A percentile compares a stretch with the other conserved stretches of the same genome.
phyloP scores from a whole-genome alignment of 2,797 vertebrate species.

The Uromys caudimaculatus region DNA sequence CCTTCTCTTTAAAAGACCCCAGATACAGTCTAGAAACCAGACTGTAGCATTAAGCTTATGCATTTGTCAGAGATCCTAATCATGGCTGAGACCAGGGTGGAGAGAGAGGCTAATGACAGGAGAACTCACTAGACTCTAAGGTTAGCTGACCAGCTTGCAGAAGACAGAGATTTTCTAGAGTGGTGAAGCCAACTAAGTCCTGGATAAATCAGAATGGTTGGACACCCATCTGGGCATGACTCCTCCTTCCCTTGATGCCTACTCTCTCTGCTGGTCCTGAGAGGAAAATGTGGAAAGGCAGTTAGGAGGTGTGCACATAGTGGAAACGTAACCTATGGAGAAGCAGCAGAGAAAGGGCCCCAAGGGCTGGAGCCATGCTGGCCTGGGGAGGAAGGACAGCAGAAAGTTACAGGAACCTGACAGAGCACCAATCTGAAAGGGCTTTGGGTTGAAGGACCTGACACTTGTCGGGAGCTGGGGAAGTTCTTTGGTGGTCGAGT shows the following conservation, averaged over 20 bases:
- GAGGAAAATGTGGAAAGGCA: background rate
- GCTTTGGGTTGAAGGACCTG: background rate
- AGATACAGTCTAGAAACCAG: background rate
- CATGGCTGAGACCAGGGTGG: background rate
- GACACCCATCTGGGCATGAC: background rate
- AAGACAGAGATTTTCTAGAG: background rate
- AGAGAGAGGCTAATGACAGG: background rate
- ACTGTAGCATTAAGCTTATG: background rate
- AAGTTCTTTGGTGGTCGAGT: background rate
- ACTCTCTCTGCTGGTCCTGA: background rate
- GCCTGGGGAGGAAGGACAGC: background rate
- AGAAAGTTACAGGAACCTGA: background rate
- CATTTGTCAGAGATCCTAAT: background rate
- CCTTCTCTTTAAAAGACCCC: background rate
- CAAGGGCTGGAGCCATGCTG: background rate
- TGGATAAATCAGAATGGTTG: background rate
- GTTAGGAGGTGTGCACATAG: background rate
- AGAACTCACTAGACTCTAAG: background rate
- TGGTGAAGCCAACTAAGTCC: background rate
- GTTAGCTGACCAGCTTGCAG: background rate
- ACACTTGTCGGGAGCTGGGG: background rate
- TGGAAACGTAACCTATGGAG: background rate
- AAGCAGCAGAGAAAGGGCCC: too few relatives aligned
- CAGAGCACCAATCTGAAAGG: background rate
- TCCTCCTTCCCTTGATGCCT: background rate